Conservation (phyloP, 2,797 vertebrate species). For the Crenichthys baileyi region DNA sequence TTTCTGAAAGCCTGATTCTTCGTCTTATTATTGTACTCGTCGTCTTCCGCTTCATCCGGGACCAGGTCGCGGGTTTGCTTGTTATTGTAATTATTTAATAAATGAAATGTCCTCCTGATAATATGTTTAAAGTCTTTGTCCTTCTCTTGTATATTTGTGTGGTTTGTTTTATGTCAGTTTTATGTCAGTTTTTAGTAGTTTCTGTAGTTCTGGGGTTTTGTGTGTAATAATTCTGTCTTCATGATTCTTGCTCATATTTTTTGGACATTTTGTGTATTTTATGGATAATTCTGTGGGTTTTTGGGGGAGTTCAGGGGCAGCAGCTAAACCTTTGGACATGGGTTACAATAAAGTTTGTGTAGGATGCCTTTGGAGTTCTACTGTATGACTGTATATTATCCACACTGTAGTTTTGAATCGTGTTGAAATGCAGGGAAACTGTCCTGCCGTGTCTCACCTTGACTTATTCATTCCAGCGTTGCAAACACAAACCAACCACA, state of each 20-base stretch:
- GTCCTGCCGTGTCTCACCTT: not conserved
- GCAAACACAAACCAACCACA: constrained; percentile 48
- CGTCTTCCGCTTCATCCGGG: no score
- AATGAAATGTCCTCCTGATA: no score
- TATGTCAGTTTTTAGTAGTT: no score
- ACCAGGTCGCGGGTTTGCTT: no score
- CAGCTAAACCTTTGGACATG: not conserved
- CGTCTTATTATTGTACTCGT: no score
- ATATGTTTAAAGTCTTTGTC: no score
- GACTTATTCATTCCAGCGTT: constrained; percentile 44
- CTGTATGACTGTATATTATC: not conserved
- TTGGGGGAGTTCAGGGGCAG: not conserved
- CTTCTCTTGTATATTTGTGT: no score
- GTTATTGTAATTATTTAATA: no score
- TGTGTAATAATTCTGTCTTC: not conserved
- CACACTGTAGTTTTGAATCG: not conserved
- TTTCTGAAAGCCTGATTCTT: not conserved
- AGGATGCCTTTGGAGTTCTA: not conserved
- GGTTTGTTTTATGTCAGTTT: no score
- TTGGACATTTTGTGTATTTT: not conserved
- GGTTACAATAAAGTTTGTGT: not conserved
- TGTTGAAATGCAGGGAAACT: not conserved
- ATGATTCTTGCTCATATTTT: not conserved
- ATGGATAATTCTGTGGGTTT: not conserved
- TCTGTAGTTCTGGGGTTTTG: no score